Conservation (phyloP, 2,888 invertebrate species). For the Zygothrica quintamaculata region DNA sequence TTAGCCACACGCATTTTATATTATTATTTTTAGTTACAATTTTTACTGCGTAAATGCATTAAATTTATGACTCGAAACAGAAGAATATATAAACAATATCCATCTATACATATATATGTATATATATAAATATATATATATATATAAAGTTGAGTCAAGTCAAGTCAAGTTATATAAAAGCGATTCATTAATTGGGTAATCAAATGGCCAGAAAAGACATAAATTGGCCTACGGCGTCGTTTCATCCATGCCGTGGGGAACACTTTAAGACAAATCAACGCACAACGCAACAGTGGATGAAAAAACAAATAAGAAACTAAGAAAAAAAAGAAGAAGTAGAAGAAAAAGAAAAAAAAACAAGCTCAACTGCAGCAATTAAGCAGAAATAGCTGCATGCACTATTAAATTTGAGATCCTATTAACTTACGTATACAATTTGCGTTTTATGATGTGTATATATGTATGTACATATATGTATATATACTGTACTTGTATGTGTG, state of each 20-base stretch:
- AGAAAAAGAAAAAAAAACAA: not conserved
- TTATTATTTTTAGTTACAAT: not conserved
- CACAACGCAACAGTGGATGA: conserved; percentile 6
- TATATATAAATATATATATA: too few relatives aligned
- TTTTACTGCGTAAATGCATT: conserved; percentile 16
- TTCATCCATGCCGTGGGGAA: conserved; percentile 31
- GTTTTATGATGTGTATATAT: not conserved
- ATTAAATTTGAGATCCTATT: conserved; percentile 1
- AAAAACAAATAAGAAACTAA: too few relatives aligned
- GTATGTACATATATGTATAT: too few relatives aligned
- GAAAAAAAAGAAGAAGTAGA: conserved; percentile 5
- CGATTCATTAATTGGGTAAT: conserved; percentile 68
- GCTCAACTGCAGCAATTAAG: conserved; percentile 35
- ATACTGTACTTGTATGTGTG: too few relatives aligned
- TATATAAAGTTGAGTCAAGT: conserved; percentile 6
- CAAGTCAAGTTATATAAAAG: too few relatives aligned
- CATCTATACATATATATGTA: too few relatives aligned
- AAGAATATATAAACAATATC: conserved; percentile 29
- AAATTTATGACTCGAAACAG: conserved; percentile 57
- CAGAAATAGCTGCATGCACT: conserved; percentile 28
- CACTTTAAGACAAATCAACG: conserved; percentile 51
- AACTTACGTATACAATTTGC: conserved; percentile 1
- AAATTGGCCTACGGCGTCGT: conserved; percentile 43
- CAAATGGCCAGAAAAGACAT: conserved; percentile 47
- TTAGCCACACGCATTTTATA: conserved; percentile 67